Percentiles rank a stretch among this genome's conserved stretches.
phyloP scores from a whole-genome alignment of 2,888 invertebrate genomes.

The Eupithecia exiguata region DNA sequence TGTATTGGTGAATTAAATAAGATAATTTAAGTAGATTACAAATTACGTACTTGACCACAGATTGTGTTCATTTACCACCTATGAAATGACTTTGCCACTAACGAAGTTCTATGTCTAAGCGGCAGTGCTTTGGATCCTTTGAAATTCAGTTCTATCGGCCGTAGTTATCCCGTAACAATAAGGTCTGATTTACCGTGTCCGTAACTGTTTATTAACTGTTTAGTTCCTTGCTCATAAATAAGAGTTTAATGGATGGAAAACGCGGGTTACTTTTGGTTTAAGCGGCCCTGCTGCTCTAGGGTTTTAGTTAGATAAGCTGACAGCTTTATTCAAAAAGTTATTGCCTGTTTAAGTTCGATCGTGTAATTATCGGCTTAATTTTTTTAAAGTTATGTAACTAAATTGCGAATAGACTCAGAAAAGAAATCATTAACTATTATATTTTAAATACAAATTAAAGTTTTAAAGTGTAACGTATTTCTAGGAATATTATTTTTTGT shows the following conservation, averaged over 20 bases:
- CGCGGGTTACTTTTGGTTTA: conserved; percentile 6
- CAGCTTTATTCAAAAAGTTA: background rate
- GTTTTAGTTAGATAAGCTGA: background rate
- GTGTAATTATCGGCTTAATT: background rate
- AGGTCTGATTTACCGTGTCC: conserved; percentile 38
- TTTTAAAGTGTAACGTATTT: background rate
- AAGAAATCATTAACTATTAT: no score
- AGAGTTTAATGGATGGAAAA: conserved; percentile 20
- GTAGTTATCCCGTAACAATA: conserved; percentile 22
- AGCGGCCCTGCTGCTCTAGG: conserved; percentile 9
- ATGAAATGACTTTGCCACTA: no score
- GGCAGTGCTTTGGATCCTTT: background rate
- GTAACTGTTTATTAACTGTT: conserved; percentile 44
- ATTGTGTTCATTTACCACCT: background rate
- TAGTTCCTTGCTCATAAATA: conserved; percentile 35
- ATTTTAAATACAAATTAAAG: no score
- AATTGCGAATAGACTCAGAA: no score
- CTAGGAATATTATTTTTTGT: background rate
- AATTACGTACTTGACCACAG: background rate
- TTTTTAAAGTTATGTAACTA: no score
- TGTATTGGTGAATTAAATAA: no score
- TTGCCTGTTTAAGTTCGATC: background rate
- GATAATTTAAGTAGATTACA: background rate
- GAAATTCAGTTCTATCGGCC: background rate
- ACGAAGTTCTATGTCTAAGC: background rate